These are phyloP conservation scores for Pristionchus entomophagus DNA, from an alignment of 2,888 invertebrate species.

Conservation along the genomic window DNA sequence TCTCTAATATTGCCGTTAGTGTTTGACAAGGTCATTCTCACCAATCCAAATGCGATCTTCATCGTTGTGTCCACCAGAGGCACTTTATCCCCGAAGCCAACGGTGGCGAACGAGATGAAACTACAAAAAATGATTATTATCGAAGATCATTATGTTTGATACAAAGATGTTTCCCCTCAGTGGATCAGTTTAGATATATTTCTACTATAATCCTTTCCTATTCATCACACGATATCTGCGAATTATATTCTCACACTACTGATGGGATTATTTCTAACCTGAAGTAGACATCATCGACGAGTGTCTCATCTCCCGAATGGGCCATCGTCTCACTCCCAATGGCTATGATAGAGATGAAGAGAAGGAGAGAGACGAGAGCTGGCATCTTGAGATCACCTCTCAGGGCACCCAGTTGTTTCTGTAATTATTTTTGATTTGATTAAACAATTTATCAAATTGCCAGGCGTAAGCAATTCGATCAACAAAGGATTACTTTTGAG, in stretches of 20 bases:
- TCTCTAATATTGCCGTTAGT: not conserved
- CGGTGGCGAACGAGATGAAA: conserved; percentile 45
- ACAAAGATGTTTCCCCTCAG: no score
- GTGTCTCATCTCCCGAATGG: conserved; percentile 25
- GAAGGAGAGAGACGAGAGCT: conserved; percentile 1
- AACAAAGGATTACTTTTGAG: no score
- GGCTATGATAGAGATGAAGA: not conserved
- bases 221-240: no score
- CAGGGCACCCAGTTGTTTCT: conserved; percentile 30
- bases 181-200: no score
- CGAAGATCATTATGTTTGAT: no score
- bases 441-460: no score
- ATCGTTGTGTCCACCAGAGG: not conserved
- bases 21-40: no score
- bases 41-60: conserved; percentile 16
- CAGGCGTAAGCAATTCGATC: no score
- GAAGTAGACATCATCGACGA: conserved; percentile 45
- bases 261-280: not conserved
- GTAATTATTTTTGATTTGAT: no score
- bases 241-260: not conserved
- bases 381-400: conserved; percentile 32
- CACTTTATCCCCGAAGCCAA: conserved; percentile 35
- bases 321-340: conserved; percentile 22
- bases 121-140: not conserved
- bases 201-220: no score